These are phyloP conservation scores for Elegia similella DNA, from an alignment of 2,888 invertebrate genomes.

Conservation along the genomic window DNA sequence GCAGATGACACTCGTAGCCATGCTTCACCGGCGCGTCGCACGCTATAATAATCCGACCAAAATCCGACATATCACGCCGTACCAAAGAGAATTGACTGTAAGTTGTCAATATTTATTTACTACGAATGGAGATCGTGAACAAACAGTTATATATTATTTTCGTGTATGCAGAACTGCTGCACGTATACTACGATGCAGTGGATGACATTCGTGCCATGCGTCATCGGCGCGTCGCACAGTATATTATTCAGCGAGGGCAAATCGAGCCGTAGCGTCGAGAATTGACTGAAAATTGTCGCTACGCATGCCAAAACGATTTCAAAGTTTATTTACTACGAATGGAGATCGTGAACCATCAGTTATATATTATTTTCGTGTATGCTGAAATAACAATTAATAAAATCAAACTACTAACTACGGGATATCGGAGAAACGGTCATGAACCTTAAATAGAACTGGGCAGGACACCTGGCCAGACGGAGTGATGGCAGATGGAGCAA, in stretches of 20 bases:
- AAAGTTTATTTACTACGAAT: background rate
- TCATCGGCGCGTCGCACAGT: background rate
- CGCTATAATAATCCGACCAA: background rate
- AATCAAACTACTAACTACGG: no score
- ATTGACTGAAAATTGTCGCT: conserved; percentile 54
- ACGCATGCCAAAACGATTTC: background rate
- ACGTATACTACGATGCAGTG: background rate
- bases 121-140: background rate
- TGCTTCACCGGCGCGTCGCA: background rate
- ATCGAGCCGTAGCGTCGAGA: background rate
- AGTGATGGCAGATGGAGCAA: no score
- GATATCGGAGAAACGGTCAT: no score
- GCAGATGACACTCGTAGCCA: background rate
- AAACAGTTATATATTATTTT: no score
- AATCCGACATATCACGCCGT: no score
- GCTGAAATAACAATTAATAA: no score
- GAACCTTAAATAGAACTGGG: no score
- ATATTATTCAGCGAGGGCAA: background rate
- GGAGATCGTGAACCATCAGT: background rate
- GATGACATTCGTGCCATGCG: background rate
- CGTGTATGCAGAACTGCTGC: no score
- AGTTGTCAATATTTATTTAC: conserved; percentile 42
- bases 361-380: no score
- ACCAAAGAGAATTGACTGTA: background rate
- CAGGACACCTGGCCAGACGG: no score